Conservation (phyloP, 2,797 vertebrate genomes). For the Ambastaia sidthimunki region DNA sequence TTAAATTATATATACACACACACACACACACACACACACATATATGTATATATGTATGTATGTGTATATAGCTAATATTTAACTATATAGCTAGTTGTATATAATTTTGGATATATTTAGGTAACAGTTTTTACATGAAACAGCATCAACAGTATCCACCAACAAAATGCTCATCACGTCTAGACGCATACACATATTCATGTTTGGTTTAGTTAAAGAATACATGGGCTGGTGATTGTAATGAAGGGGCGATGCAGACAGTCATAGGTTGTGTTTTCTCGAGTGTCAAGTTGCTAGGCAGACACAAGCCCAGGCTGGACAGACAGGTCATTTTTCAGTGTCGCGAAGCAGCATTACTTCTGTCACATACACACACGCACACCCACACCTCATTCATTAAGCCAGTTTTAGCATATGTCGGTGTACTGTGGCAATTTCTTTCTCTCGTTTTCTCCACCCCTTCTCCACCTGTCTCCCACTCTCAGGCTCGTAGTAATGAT, state of each 20-base stretch:
- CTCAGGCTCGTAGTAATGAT: conserved; percentile 25
- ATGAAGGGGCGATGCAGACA: conserved; percentile 73
- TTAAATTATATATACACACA: no score
- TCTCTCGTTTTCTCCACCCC: conserved; percentile 28
- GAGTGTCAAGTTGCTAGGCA: conserved; percentile 69
- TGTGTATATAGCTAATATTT: no score
- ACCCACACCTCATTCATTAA: conserved; percentile 50
- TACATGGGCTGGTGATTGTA: conserved; percentile 67
- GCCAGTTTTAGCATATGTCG: conserved; percentile 43
- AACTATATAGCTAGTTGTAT: no score
- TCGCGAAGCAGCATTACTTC: conserved; percentile 72
- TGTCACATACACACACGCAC: conserved; percentile 59
- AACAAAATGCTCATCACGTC: conserved; percentile 1
- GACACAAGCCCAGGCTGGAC: conserved; percentile 63
- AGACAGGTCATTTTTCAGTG: conserved; percentile 83
- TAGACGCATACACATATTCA: conserved; percentile 50
- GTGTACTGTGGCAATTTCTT: conserved; percentile 24
- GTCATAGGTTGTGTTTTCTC: conserved; percentile 74
- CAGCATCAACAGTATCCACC: conserved; percentile 67
- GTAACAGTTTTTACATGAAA: no score
- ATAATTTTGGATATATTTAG: no score
- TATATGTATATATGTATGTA: no score
- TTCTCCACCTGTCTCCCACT: conserved; percentile 14
- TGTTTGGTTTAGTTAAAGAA: conserved; percentile 61
- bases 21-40: no score